These are phyloP conservation scores for Nesospiza acunhae DNA, from an alignment of 2,113 vertebrate genomes.

Conservation along the genomic window DNA sequence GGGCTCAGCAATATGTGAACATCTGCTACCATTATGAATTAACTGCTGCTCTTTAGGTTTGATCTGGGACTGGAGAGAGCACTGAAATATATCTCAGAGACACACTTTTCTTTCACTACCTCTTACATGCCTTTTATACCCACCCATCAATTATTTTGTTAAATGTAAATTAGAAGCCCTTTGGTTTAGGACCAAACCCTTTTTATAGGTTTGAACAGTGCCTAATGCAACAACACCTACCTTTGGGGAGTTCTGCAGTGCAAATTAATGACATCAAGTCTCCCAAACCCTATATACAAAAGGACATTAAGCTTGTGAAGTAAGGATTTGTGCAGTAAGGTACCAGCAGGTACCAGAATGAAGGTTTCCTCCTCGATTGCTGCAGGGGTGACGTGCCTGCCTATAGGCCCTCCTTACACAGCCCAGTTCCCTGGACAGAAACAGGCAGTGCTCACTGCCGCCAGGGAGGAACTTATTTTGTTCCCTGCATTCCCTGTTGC, in stretches of 20 bases:
- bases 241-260: not conserved
- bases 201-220: not conserved
- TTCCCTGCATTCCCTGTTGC: not conserved
- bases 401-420: not conserved
- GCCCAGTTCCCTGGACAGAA: not conserved
- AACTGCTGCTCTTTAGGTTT: not conserved
- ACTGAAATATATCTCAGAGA: not conserved
- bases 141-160: not conserved
- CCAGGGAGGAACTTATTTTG: not conserved
- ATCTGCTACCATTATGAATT: not conserved
- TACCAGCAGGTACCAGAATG: not conserved
- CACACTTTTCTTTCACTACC: not conserved
- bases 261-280: not conserved
- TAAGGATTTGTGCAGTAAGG: not conserved
- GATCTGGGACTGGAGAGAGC: not conserved
- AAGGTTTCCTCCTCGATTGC: not conserved
- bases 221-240: not conserved
- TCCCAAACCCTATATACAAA: not conserved
- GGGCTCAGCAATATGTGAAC: not conserved
- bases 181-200: not conserved
- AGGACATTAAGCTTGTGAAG: not conserved
- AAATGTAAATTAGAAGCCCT: not conserved
- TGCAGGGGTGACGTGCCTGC: not conserved
- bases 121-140: not conserved
- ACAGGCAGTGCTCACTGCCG: not conserved